Conservation (phyloP, 1,140 invertebrate species). For the Aphaenogaster rudis region DNA sequence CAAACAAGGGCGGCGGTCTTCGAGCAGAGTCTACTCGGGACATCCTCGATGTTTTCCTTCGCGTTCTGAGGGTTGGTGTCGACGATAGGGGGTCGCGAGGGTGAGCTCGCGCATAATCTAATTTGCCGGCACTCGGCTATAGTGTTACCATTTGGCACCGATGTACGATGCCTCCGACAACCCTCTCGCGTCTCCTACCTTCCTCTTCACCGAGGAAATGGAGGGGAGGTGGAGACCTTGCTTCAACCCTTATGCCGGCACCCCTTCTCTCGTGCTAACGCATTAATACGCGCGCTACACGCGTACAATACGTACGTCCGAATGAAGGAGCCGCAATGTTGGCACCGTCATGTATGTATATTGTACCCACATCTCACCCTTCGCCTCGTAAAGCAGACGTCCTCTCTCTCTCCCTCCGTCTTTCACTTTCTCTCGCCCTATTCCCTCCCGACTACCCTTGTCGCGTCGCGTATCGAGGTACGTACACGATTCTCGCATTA, state of each 20-base stretch:
- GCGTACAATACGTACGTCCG: slow-evolving; percentile 70
- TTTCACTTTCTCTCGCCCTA: slow-evolving; percentile 27
- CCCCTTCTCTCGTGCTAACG: slow-evolving; percentile 47
- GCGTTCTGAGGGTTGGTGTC: slow-evolving; percentile 43
- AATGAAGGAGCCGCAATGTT: slow-evolving; percentile 66
- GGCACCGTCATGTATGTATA: slow-evolving; percentile 53
- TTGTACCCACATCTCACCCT: slow-evolving; percentile 47
- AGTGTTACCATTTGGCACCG: slow-evolving; percentile 74
- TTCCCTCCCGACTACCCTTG: slow-evolving; percentile 33
- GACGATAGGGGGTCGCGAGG: slow-evolving; percentile 72
- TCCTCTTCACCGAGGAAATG: not conserved
- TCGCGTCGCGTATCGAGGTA: slow-evolving; percentile 42
- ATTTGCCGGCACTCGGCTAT: slow-evolving; percentile 79
- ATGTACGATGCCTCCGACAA: slow-evolving; percentile 74
- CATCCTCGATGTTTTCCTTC: slow-evolving; percentile 72
- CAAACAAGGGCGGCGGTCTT: slow-evolving; percentile 47
- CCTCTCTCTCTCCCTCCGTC: not conserved
- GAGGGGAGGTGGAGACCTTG: slow-evolving; percentile 3
- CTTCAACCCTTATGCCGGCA: slow-evolving; percentile 41
- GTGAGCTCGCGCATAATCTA: slow-evolving; percentile 80
- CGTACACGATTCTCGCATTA: slow-evolving; percentile 81
- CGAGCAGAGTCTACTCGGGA: not conserved
- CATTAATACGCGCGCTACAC: slow-evolving; percentile 72
- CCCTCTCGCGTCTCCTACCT: slow-evolving; percentile 7
- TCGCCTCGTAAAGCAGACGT: slow-evolving; percentile 63